Evolutionary conservation across 2,113 vertebrate genomes (phyloP).

Genomic region (Nettapus auritus): DNA sequence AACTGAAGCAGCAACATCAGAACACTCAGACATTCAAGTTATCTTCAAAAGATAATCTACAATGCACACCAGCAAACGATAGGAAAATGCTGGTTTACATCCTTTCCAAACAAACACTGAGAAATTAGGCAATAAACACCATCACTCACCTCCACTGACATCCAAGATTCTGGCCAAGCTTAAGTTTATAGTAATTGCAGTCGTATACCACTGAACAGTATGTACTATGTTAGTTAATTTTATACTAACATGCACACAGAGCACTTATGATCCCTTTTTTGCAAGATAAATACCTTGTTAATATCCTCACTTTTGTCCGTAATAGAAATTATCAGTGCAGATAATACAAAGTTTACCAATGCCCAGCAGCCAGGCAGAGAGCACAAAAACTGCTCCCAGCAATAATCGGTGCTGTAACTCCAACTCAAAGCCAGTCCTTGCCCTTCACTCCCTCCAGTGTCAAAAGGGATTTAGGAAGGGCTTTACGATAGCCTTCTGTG

Average conservation of each 20-base stretch:
- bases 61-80: neutral
- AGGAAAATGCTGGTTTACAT: neutral
- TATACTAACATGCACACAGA: neutral
- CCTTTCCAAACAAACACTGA: neutral
- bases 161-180: neutral
- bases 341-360: neutral
- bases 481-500: neutral
- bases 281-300: neutral
- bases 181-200: neutral
- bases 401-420: neutral
- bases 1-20: neutral
- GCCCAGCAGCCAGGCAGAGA: neutral
- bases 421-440: neutral
- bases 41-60: neutral
- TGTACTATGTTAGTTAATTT: neutral
- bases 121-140: neutral
- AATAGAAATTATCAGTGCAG: neutral
- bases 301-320: neutral
- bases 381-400: neutral
- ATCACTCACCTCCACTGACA: neutral
- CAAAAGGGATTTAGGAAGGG: neutral
- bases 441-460: neutral
- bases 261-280: neutral
- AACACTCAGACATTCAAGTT: neutral
- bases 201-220: neutral